Base-by-base conservation (phyloP, 2,113 vertebrate genomes). In the Acinonyx jubatus region DNA sequence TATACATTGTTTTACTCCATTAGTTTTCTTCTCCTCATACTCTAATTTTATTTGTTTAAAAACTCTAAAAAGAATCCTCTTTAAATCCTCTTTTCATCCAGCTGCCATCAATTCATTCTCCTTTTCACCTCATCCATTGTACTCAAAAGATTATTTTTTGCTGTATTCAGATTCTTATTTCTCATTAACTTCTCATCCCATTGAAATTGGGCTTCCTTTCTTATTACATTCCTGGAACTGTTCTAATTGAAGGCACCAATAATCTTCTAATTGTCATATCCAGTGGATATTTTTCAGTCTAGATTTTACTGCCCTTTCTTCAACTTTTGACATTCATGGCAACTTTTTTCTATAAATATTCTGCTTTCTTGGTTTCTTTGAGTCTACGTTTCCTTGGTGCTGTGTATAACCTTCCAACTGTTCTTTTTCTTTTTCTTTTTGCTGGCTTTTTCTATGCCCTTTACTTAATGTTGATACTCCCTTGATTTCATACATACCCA, bases 31-130 rank as follows among this genome's bases (percentile, higher is more conserved):
- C 21, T 82, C 31, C 41, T 76, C 66, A 11, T 61, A 52, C 21
- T 45, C 89, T 81, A 93, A 93, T 91, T 88, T 84, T 94, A n/a
- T 50, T 95, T 78, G 23, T 86, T 73, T 82, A 27, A 23, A 50
- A 23, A 69, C 33, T 84, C 52, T 33, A 29, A 85, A 96, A 78
- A 66, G 57, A 84, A 41, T 16, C 25, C 29, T 55, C 25, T 33
- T 55, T 45, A 33, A 23, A 74, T 74, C 38, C 41, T 95, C 6
- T 66, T 94, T 85, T 68, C 57, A 7, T 55, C 25, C 81, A 16
- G 41, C 85, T 86, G 5, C 15, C 79, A 45, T 87, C 33, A 87
- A 13, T 21, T 85, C 38, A 84, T 50, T 92, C 63, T 89, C n/a
- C 68, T 78, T 91, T 79, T 89, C 38, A 38, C 36, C n/a, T 79